phyloP scores from a whole-genome alignment of 2,113 vertebrate species.

The Cebus imitator region DNA sequence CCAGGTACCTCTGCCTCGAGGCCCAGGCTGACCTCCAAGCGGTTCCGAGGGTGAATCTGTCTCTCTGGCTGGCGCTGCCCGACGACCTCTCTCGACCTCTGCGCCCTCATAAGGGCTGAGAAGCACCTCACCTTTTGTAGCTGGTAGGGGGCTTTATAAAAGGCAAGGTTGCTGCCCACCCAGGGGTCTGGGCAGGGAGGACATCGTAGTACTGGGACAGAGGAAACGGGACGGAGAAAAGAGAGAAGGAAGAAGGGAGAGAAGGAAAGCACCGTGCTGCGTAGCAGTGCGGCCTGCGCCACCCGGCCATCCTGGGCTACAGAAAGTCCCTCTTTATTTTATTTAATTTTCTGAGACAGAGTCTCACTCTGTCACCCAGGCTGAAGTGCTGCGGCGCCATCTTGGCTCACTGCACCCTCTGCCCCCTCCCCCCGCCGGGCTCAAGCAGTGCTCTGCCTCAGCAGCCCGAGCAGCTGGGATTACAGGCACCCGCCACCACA shows the following conservation, averaged over 20 bases:
- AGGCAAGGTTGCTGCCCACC: accelerated
- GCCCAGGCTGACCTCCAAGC: neutral
- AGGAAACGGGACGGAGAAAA: too few relatives aligned
- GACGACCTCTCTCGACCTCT: accelerated
- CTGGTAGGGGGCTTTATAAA: neutral
- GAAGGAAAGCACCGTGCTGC: accelerated
- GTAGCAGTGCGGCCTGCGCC: too few relatives aligned
- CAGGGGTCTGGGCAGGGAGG: too few relatives aligned
- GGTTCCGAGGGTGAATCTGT: neutral
- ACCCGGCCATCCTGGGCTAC: accelerated
- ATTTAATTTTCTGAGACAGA: too few relatives aligned
- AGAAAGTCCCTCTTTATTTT: neutral
- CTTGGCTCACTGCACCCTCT: too few relatives aligned
- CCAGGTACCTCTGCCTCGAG: neutral
- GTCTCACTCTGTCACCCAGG: too few relatives aligned
- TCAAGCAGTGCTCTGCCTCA: too few relatives aligned
- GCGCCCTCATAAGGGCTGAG: accelerated
- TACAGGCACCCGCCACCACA: too few relatives aligned
- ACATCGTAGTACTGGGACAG: accelerated
- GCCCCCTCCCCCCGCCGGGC: accelerated
- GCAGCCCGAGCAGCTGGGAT: too few relatives aligned
- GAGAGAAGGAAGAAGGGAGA: too few relatives aligned
- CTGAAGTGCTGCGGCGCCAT: too few relatives aligned
- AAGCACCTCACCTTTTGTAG: neutral
- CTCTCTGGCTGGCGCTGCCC: neutral